Percentiles rank a stretch among this genome's conserved stretches.
These are phyloP conservation scores for Sebastes kiyomatsui DNA, from an alignment of 2,797 vertebrate species.

Conservation along the genomic window DNA sequence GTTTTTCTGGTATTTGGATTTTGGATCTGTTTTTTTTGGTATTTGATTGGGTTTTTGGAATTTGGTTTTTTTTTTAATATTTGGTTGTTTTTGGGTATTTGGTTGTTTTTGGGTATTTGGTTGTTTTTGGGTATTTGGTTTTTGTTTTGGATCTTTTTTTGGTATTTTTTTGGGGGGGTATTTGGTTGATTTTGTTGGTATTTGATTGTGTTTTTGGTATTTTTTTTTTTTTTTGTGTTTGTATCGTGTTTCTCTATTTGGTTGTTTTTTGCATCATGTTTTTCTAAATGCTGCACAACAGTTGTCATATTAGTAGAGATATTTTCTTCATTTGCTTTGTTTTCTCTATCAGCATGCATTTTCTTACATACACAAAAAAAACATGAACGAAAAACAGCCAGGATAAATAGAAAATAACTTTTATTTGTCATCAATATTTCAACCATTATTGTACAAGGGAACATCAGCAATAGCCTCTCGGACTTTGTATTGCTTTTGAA, in stretches of 20 bases:
- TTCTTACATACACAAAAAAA: background rate
- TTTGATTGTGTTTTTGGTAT: no score
- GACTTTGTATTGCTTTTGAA: slow-evolving; percentile 67
- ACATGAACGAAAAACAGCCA: background rate
- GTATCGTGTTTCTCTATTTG: background rate
- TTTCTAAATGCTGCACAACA: background rate
- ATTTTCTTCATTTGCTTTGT: background rate
- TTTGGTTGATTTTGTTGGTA: no score
- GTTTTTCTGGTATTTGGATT: no score
- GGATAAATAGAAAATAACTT: slow-evolving; percentile 81
- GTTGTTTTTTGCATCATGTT: background rate
- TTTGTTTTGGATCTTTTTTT: no score
- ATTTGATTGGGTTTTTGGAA: no score
- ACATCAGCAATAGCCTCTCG: slow-evolving; percentile 50
- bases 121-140: no score
- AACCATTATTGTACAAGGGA: slow-evolving; percentile 67
- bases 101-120: no score
- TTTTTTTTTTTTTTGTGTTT: background rate
- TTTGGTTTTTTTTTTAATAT: no score
- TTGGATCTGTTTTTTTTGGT: no score
- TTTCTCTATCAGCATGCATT: background rate
- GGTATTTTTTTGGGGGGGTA: no score
- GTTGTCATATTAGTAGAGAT: background rate
- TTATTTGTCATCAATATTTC: slow-evolving; percentile 79
- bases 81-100: no score